Conservation (phyloP, 2,797 vertebrate genomes). For the Argyrosomus regius region DNA sequence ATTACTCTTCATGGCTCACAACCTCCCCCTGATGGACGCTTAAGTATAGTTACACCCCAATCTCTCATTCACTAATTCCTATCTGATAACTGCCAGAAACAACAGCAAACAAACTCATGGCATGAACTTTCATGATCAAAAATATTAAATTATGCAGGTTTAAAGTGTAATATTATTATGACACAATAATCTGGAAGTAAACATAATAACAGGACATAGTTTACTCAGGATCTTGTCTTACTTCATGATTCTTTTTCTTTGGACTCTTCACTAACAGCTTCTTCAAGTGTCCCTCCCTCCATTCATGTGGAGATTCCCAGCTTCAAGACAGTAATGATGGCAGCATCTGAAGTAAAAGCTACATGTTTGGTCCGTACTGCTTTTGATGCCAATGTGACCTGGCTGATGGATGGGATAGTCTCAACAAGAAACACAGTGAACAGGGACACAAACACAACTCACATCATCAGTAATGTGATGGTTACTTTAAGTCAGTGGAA, state of each 20-base stretch:
- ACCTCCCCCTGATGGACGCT: no score
- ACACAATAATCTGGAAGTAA: no score
- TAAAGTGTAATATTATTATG: no score
- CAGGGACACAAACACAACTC: fast-evolving
- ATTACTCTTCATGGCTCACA: no score
- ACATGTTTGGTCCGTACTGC: constrained; percentile 64
- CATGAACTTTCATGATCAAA: no score
- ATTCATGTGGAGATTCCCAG: constrained; percentile 67
- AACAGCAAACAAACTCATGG: no score
- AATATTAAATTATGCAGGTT: no score
- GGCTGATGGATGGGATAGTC: constrained; percentile 27
- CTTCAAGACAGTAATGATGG: constrained; percentile 49
- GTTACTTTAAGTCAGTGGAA: constrained; percentile 44
- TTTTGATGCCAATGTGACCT: constrained; percentile 48
- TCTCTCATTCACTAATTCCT: no score
- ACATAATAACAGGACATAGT: no score
- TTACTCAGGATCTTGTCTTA: neutral
- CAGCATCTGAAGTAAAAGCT: neutral
- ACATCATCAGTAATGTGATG: constrained; percentile 41
- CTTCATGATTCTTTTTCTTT: neutral
- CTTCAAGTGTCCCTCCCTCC: constrained; percentile 23
- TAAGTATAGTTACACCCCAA: no score
- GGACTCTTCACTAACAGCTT: constrained; percentile 38
- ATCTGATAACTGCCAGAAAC: no score
- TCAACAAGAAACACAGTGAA: fast-evolving